Conservation (phyloP, 1,140 invertebrate species). For the Diplogasteroides magnus region DNA sequence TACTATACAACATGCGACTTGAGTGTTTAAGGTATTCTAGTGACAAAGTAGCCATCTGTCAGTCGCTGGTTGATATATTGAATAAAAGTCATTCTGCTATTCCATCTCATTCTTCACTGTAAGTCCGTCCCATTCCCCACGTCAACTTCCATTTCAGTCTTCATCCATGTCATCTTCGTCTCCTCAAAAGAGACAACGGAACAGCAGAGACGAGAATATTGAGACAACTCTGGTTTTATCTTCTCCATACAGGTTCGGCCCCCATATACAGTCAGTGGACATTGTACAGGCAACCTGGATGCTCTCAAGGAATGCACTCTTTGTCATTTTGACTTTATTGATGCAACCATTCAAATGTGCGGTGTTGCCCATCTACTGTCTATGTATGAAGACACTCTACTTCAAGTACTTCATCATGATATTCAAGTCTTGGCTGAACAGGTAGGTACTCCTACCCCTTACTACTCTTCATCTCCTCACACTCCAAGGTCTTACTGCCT, state of each 20-base stretch:
- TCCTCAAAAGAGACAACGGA: constrained; percentile 39
- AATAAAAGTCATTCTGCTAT: too few species aligned
- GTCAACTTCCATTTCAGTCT: too few species aligned
- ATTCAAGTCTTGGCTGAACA: constrained; percentile 25
- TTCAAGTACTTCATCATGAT: constrained; percentile 53
- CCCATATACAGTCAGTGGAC: constrained; percentile 5
- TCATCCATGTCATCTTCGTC: too few species aligned
- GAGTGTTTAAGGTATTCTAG: neutral
- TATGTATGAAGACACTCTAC: constrained; percentile 50
- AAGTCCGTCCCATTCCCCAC: too few species aligned
- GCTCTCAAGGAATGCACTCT: constrained; percentile 43
- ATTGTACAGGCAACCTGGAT: constrained; percentile 48
- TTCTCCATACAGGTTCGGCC: constrained; percentile 43
- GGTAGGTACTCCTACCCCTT: neutral
- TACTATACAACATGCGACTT: neutral
- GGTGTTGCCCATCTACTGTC: constrained; percentile 46
- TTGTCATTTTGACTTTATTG: constrained; percentile 53
- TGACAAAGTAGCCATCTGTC: neutral
- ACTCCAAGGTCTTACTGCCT: constrained; percentile 44
- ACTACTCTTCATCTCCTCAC: constrained; percentile 1
- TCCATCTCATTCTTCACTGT: too few species aligned
- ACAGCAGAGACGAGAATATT: constrained; percentile 39
- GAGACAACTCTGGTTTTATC: constrained; percentile 50
- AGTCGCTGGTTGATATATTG: too few species aligned
- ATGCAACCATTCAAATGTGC: constrained; percentile 41